Conservation (phyloP, 2,113 vertebrate genomes). For the Ginglymostoma cirratum region DNA sequence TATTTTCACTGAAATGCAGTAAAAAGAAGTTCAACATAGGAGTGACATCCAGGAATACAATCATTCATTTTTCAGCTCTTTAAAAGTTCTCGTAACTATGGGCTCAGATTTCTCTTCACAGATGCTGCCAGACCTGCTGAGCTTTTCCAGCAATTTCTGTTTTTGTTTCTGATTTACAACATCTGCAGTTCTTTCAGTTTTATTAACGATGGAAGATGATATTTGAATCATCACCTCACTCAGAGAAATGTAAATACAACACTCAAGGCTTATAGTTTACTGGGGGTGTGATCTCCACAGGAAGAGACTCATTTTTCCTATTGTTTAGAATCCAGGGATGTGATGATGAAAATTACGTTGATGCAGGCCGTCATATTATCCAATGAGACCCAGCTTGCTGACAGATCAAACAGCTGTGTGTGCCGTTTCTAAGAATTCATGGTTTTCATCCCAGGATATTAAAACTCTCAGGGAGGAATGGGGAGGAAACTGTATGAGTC, state of each 20-base stretch:
- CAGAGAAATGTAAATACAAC: background rate
- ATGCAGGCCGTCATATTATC: background rate
- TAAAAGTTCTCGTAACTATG: background rate
- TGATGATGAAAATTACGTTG: background rate
- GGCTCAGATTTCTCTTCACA: too few relatives aligned
- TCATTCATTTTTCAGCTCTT: background rate
- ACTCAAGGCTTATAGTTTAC: background rate
- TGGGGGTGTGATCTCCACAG: background rate
- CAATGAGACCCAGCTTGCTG: background rate
- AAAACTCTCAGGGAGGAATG: background rate
- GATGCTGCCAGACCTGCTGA: too few relatives aligned
- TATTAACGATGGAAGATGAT: background rate
- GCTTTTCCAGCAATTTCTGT: too few relatives aligned
- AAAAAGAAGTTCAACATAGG: background rate
- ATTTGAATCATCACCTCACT: background rate
- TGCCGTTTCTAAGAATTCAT: background rate
- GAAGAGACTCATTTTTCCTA: background rate
- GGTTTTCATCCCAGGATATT: background rate
- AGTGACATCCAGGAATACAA: background rate
- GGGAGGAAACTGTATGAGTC: background rate
- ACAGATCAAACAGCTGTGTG: background rate
- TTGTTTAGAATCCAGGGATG: background rate
- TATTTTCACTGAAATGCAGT: background rate
- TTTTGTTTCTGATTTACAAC: too few relatives aligned
- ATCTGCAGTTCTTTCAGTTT: too few relatives aligned